These are phyloP conservation scores for Procambarus clarkii DNA, from an alignment of 1,140 invertebrate genomes.

Conservation along the genomic window DNA sequence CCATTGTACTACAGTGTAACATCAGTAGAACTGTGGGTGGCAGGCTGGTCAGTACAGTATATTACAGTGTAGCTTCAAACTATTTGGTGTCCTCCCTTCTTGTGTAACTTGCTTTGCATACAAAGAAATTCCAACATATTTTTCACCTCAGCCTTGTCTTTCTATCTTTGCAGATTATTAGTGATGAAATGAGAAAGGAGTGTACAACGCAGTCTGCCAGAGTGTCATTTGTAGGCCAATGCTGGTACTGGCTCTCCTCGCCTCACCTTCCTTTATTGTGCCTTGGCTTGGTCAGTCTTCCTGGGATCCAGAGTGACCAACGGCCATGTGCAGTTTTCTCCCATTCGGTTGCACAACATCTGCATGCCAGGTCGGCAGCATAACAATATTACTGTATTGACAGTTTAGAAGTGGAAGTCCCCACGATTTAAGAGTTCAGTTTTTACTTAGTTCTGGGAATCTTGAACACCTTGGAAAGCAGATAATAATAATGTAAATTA, in stretches of 20 bases:
- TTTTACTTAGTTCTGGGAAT: not conserved
- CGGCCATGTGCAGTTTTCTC: not conserved
- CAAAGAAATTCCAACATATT: too few species aligned
- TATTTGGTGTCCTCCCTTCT: too few species aligned
- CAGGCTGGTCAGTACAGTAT: too few species aligned
- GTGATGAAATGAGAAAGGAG: conserved; percentile 37
- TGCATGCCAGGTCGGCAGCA: not conserved
- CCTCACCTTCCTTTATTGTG: conserved; percentile 60
- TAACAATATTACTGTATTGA: not conserved
- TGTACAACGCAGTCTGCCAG: conserved; percentile 64
- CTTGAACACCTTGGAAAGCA: not conserved
- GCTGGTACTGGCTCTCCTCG: conserved; percentile 52
- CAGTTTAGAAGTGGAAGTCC: not conserved
- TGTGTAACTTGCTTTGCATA: too few species aligned
- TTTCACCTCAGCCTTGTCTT: too few species aligned
- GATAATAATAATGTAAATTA: not conserved
- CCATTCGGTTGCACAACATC: not conserved
- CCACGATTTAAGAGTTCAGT: not conserved
- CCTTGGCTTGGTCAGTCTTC: not conserved
- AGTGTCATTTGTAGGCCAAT: conserved; percentile 56
- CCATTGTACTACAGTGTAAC: too few species aligned
- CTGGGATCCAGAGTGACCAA: conserved; percentile 16
- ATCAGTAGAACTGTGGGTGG: too few species aligned
- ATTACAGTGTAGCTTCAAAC: too few species aligned
- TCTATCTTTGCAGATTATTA: conserved; percentile 24